Evolutionary conservation across 2,888 invertebrate genomes (phyloP).

Genomic region (Arenicola marina): DNA sequence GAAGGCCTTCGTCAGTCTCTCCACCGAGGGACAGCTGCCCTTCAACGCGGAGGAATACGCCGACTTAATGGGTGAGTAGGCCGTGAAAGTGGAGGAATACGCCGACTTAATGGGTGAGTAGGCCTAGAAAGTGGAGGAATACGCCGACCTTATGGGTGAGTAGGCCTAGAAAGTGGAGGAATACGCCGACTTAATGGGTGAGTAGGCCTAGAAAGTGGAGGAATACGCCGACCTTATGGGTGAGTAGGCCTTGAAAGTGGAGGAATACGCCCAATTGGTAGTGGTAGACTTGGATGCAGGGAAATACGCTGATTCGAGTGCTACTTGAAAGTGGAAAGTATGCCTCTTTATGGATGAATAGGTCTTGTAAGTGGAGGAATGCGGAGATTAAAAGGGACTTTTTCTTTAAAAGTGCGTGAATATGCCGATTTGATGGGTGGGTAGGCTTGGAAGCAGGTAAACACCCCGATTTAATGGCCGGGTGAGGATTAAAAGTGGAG

Average conservation of each 20-base stretch:
- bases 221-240: neutral
- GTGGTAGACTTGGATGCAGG: no score
- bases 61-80: constrained; percentile 72
- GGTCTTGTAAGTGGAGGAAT: no score
- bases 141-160: constrained; percentile 81
- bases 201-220: no score
- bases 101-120: constrained; percentile 77
- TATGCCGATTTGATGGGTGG: constrained; percentile 73
- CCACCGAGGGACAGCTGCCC: constrained; percentile 84
- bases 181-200: constrained; percentile 85
- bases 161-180: constrained; percentile 91
- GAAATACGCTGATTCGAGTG: no score
- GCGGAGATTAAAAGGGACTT: no score
- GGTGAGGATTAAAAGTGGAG: constrained; percentile 84
- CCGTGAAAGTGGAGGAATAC: constrained; percentile 97
- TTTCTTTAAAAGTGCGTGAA: no score
- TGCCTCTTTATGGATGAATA: neutral
- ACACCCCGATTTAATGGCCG: constrained; percentile 85
- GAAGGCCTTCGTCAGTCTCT: constrained; percentile 90
- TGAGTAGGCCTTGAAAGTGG: no score
- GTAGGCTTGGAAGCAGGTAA: constrained; percentile 88
- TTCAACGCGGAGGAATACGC: constrained; percentile 99
- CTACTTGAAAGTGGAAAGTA: no score
- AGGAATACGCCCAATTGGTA: neutral
- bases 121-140: constrained; percentile 95